phyloP scores from a whole-genome alignment of 2,888 invertebrate genomes.

The Watsonalla binaria region DNA sequence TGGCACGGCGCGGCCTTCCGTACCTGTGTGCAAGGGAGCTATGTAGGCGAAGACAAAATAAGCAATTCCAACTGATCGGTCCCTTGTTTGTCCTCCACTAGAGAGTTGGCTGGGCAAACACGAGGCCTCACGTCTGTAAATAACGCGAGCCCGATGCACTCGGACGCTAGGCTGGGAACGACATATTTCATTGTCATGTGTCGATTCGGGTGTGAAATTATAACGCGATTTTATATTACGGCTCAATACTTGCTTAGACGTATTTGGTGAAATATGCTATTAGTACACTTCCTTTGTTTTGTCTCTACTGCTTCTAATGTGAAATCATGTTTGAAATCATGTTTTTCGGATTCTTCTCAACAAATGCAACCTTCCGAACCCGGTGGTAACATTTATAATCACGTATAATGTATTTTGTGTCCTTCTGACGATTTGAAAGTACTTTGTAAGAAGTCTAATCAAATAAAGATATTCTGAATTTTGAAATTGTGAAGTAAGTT shows the following conservation, averaged over 20 bases:
- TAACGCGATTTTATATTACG: background rate
- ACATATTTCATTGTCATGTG: conserved; percentile 50
- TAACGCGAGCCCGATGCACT: conserved; percentile 70
- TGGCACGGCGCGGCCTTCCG: conserved; percentile 53
- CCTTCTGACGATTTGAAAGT: too few species aligned
- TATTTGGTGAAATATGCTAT: background rate
- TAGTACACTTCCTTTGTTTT: too few species aligned
- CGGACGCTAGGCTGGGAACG: conserved; percentile 50
- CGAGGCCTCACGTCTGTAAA: conserved; percentile 75
- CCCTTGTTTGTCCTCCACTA: conserved; percentile 77
- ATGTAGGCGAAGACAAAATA: conserved; percentile 77
- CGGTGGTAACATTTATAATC: too few species aligned
- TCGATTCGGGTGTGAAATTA: conserved; percentile 24
- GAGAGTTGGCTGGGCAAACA: conserved; percentile 75
- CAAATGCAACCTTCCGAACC: too few species aligned
- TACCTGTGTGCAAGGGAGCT: conserved; percentile 69
- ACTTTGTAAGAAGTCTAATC: too few species aligned
- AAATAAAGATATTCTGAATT: too few species aligned
- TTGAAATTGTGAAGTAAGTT: too few species aligned
- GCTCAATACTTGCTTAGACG: too few species aligned
- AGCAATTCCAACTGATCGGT: conserved; percentile 76
- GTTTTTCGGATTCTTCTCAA: too few species aligned
- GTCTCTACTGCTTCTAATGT: background rate
- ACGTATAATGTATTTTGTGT: too few species aligned
- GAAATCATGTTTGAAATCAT: too few species aligned